Percentiles rank a stretch among this genome's conserved stretches.
phyloP scores from a whole-genome alignment of 2,797 vertebrate species.

The Ciconia nigra region DNA sequence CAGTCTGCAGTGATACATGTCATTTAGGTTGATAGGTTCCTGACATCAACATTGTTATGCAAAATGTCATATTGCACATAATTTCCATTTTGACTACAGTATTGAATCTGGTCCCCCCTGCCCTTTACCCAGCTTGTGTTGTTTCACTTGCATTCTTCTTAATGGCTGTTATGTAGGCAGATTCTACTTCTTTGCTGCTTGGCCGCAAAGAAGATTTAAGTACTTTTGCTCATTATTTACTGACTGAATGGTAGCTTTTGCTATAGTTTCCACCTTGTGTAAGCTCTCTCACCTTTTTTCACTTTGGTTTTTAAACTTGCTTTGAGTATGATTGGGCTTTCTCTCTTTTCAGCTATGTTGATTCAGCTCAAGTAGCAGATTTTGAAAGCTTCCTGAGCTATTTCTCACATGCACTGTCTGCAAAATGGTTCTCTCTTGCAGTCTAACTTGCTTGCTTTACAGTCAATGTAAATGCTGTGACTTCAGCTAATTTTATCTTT shows the following conservation, averaged over 20 bases:
- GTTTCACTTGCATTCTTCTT: background rate
- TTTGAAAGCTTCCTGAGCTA: background rate
- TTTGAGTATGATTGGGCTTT: background rate
- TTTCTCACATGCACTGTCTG: background rate
- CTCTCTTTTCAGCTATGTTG: background rate
- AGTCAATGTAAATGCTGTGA: background rate
- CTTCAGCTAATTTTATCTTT: background rate
- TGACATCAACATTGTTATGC: conserved; percentile 20
- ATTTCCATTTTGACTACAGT: conserved; percentile 4
- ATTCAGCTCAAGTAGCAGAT: background rate
- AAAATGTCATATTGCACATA: background rate
- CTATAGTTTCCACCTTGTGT: background rate
- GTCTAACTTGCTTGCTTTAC: background rate
- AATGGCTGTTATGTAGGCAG: background rate
- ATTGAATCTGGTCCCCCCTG: background rate
- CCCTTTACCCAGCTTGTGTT: background rate
- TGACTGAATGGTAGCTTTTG: background rate
- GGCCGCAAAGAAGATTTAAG: background rate
- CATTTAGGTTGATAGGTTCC: background rate
- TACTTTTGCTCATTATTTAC: background rate
- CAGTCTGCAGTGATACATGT: background rate
- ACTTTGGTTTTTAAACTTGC: background rate
- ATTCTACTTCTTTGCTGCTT: background rate
- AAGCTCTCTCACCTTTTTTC: background rate
- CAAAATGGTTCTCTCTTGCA: background rate